phyloP scores from a whole-genome alignment of 2,888 invertebrate species.

The Drosophila nr. fundita region DNA sequence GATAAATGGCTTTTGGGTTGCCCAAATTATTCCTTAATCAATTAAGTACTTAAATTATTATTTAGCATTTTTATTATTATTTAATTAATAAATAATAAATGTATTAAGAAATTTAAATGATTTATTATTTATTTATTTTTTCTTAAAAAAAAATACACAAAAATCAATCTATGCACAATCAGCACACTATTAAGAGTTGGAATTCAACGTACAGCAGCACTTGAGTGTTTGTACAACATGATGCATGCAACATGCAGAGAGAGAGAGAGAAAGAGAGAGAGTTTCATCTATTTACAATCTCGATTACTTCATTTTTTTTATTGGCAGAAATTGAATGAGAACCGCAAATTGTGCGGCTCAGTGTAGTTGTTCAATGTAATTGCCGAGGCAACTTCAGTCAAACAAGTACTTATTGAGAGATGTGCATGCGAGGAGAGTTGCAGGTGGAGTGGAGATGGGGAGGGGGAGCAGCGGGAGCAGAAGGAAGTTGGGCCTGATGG shows the following conservation, averaged over 20 bases:
- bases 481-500: background rate
- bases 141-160: background rate
- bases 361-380: conserved; percentile 62
- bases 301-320: background rate
- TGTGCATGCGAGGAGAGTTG: conserved; percentile 1
- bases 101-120: no score
- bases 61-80: background rate
- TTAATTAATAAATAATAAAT: background rate
- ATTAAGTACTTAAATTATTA: background rate
- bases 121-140: background rate
- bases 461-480: background rate
- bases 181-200: no score
- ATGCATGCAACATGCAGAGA: background rate
- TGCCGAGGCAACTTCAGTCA: conserved; percentile 24
- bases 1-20: background rate
- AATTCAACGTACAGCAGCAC: background rate
- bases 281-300: background rate
- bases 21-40: background rate
- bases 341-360: conserved; percentile 46
- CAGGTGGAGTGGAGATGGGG: background rate
- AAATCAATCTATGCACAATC: background rate
- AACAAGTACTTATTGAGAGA: conserved; percentile 16
- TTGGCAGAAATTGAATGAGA: conserved; percentile 33
- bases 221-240: background rate
- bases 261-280: background rate